phyloP scores from a whole-genome alignment of 2,113 vertebrate genomes.

The Rattus norvegicus region DNA sequence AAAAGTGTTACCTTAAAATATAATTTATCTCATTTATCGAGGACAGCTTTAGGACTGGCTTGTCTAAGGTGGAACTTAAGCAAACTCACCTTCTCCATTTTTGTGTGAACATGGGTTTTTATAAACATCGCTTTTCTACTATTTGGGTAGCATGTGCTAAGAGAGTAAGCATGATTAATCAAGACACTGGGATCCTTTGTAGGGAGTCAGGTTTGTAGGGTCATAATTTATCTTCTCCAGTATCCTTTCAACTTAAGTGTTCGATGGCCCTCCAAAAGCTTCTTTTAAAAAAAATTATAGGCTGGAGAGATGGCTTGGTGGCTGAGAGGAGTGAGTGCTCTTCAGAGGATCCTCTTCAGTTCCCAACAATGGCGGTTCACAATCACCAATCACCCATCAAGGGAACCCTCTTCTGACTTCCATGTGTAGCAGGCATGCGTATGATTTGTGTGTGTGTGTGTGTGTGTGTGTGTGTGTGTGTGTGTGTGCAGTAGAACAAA shows the following conservation, averaged over 20 bases:
- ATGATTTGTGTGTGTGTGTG: background rate
- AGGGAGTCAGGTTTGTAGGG: background rate
- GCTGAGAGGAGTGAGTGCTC: background rate
- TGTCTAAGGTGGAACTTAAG: constrained; percentile 5
- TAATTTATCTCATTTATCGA: background rate
- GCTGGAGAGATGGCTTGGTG: background rate
- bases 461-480: too few relatives aligned
- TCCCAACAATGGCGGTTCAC: background rate
- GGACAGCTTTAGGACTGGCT: background rate
- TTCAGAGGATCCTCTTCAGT: background rate
- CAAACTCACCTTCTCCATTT: background rate
- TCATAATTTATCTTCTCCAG: constrained; percentile 1
- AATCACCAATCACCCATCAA: background rate
- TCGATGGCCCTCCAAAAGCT: background rate
- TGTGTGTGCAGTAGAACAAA: too few relatives aligned
- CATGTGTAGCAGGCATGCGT: background rate
- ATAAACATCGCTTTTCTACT: background rate
- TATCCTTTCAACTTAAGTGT: background rate
- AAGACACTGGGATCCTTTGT: background rate
- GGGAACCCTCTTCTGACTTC: background rate
- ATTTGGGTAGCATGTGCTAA: background rate
- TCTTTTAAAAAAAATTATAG: background rate
- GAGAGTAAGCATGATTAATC: background rate
- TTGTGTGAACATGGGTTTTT: background rate
- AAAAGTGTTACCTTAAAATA: constrained; percentile 9